Percentiles rank a stretch among this genome's conserved stretches.
Evolutionary conservation across 2,888 invertebrate genomes (phyloP).

Genomic region (Diaphora mendica): DNA sequence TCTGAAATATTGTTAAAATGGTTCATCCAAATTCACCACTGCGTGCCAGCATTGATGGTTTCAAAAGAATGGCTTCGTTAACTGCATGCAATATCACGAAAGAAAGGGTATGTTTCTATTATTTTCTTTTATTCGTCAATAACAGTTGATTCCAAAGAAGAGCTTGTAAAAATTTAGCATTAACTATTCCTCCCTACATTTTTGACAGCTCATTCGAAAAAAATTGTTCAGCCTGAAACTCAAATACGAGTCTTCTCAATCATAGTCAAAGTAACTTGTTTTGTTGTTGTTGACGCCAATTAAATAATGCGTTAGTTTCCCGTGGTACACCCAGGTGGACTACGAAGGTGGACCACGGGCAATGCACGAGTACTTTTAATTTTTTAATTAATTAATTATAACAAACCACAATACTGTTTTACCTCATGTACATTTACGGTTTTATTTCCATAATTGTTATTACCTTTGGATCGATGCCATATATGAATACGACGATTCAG

Average conservation of each 20-base stretch:
- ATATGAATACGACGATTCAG: no score
- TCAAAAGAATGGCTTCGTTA: slow-evolving; percentile 64
- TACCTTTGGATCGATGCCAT: no score
- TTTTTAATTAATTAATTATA: no score
- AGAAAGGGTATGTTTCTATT: slow-evolving; percentile 35
- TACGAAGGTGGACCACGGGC: no score
- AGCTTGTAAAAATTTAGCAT: not conserved
- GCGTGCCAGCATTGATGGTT: slow-evolving; percentile 62
- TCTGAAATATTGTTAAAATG: slow-evolving; percentile 33
- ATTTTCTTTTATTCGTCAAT: not conserved
- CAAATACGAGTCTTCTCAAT: not conserved
- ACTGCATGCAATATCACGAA: slow-evolving; percentile 41
- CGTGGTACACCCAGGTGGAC: no score
- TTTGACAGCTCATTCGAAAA: not conserved
- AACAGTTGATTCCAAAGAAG: not conserved
- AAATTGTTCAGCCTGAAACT: not conserved
- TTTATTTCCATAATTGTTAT: no score
- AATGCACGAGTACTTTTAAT: no score
- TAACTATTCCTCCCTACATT: not conserved
- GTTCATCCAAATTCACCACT: slow-evolving; percentile 58
- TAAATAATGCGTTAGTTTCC: not conserved
- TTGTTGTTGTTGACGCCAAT: not conserved
- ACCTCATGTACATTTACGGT: not conserved
- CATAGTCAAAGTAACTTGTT: not conserved
- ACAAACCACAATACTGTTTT: not conserved